Percentiles rank a stretch among this genome's conserved stretches.
Conservation (phyloP, 2,797 vertebrate species). For the Hirundo rustica region DNA sequence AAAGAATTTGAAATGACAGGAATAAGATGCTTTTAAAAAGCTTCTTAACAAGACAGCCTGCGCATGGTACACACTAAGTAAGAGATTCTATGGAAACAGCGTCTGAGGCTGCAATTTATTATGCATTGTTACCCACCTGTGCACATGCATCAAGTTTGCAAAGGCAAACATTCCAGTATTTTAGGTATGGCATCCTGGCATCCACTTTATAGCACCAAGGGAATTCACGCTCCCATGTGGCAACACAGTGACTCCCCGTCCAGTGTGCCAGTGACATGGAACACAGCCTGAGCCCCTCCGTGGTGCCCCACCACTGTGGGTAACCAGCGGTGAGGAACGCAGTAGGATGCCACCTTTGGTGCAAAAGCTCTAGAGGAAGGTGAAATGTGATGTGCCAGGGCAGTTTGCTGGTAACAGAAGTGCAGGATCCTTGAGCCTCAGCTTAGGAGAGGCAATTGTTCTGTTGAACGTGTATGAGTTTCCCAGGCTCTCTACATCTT, state of each 20-base stretch:
- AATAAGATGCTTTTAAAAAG: constrained; percentile 18
- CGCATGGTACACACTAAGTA: background rate
- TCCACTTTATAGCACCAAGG: background rate
- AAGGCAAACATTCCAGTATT: background rate
- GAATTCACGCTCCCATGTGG: background rate
- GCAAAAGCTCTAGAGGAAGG: background rate
- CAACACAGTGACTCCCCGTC: background rate
- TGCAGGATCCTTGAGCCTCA: background rate
- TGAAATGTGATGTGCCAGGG: background rate
- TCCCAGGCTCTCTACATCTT: background rate
- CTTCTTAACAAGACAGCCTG: background rate
- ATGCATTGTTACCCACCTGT: background rate
- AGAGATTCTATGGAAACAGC: background rate
- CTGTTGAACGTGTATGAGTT: background rate
- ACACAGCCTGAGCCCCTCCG: background rate
- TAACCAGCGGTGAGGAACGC: background rate
- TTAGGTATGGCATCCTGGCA: background rate
- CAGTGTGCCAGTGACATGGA: background rate
- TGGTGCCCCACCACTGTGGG: background rate
- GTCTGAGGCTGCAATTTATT: background rate
- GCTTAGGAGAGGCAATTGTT: background rate
- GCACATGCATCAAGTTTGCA: background rate
- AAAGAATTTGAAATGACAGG: constrained; percentile 1
- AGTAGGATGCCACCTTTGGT: background rate
- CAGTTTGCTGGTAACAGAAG: background rate